A percentile compares a stretch with the other conserved stretches of the same genome.
phyloP scores from a whole-genome alignment of 2,888 invertebrate species.

The Tipula helvola region DNA sequence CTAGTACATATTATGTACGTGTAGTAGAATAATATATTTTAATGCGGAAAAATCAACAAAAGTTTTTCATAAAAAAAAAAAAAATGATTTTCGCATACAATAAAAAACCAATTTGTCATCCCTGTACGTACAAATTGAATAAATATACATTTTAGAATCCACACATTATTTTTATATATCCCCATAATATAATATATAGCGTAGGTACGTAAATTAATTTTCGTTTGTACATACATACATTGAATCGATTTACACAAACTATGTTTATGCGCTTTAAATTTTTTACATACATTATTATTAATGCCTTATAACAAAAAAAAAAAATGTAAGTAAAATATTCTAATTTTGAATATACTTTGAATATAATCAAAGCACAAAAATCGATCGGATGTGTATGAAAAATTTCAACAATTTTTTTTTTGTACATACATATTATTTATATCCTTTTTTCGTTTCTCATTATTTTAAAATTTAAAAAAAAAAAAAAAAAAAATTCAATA shows the following conservation, averaged over 20 bases:
- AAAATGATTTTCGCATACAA: neutral
- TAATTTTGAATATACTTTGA: neutral
- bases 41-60: neutral
- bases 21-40: neutral
- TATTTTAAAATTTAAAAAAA: neutral
- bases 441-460: neutral
- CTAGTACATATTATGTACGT: neutral
- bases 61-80: neutral
- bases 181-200: neutral
- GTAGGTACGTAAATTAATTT: neutral
- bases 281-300: neutral
- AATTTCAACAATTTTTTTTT: neutral
- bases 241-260: neutral
- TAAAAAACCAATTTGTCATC: neutral
- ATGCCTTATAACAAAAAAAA: neutral
- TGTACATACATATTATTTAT: too few relatives aligned
- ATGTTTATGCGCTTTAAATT: neutral
- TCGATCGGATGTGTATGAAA: neutral
- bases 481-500: neutral
- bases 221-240: neutral
- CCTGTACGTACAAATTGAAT: neutral
- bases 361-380: neutral
- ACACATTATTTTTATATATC: neutral
- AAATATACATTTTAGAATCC: neutral
- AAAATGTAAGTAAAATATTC: neutral